Conservation (phyloP, 2,113 vertebrate species). For the Oryzias woworae region DNA sequence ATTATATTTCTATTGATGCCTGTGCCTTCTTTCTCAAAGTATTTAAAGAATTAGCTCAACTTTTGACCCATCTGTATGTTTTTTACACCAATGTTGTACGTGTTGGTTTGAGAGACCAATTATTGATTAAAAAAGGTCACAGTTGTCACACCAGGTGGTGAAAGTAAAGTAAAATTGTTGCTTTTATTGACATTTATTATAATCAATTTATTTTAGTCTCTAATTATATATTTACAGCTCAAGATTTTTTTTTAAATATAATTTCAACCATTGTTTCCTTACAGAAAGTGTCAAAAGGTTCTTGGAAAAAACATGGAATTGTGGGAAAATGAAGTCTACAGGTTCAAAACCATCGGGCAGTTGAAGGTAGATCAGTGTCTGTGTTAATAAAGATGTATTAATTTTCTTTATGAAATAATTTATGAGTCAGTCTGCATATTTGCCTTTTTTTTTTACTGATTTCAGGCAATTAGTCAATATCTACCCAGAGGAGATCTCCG, state of each 20-base stretch:
- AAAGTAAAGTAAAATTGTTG: background rate
- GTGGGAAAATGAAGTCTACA: constrained; percentile 98
- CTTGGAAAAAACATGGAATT: constrained; percentile 98
- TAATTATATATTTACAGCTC: too few species aligned
- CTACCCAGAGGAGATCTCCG: constrained; percentile 92
- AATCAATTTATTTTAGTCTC: too few species aligned
- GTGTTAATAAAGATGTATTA: background rate
- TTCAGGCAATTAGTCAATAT: constrained; percentile 94
- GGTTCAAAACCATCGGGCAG: constrained; percentile 97
- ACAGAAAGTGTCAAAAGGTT: constrained; percentile 97
- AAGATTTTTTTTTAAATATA: too few species aligned
- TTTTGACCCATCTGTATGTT: background rate
- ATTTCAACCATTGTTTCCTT: constrained; percentile 8
- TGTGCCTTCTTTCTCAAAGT: background rate
- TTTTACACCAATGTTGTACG: background rate
- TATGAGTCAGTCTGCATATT: background rate
- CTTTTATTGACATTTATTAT: too few species aligned
- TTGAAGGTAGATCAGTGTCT: constrained; percentile 82
- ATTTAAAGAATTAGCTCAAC: background rate
- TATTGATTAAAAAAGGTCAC: background rate
- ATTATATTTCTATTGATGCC: too few species aligned
- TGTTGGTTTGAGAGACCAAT: too few species aligned
- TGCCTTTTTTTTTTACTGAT: background rate
- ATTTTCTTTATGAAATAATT: too few species aligned
- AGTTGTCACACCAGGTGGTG: background rate